Base-by-base conservation (phyloP, 1,140 invertebrate genomes). In the Parapsyche elsis region DNA sequence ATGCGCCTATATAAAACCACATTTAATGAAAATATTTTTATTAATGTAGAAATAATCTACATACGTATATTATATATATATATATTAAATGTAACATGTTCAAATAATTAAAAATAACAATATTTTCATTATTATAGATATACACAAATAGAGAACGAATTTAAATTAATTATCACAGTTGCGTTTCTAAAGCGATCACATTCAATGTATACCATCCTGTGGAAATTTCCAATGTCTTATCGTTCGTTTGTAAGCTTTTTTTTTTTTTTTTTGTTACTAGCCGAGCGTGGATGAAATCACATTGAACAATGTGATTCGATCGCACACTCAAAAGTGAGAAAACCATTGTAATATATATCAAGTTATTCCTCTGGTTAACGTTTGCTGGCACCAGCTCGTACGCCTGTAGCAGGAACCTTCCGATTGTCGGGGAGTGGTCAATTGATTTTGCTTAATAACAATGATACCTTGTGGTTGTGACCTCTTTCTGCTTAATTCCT, bases 401-500 rank as follows among this genome's bases (percentile, higher is more conserved):
- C 12, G 24, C 19, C 46, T 19, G 57, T 30, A 26, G 59, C 75
- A 24, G 75, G 53, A 64, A 77, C 49, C 59, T 38, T 77, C 59
- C 75, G 38, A 77, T 77, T 12, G 75, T 12, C 38, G 26, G 44
- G 38, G 49, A 64, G 57, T 77, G 44, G 57, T 77, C 75, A 77
- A 77, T 77, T 64, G 73, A 26, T 24, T 76, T 76, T 64, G 46
- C 73, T 79, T 83, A 81, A 81, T 77, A 80, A 81, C 78, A 80
- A 79, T 80, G 82, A 82, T 89, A 89, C 88, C 88, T 89, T 89
- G 88, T 76, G 76, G 19, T 85, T 86, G 85, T 80, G 87, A 84
- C 86, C 84, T 88, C 88, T 88, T 88, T 85, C 88, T 85, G 85
- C 86, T 86, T 85, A 88, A 86, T 85, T 89, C 88, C 88, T 97